phyloP scores from a whole-genome alignment of 1,140 invertebrate genomes.

The Euschistus heros region DNA sequence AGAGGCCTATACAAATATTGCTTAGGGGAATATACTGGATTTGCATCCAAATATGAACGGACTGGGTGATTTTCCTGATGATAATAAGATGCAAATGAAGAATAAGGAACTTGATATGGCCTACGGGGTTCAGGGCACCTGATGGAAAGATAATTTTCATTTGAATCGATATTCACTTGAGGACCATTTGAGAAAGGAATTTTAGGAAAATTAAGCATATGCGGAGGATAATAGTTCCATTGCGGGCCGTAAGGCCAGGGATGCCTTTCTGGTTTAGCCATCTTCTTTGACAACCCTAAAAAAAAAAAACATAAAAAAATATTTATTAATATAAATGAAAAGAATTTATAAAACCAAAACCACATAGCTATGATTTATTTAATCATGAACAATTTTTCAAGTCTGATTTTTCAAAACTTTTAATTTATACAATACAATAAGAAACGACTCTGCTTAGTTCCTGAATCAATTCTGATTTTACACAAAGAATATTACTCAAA shows the following conservation, averaged over 20 bases:
- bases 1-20: background rate
- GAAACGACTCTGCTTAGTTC: too few relatives aligned
- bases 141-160: constrained; percentile 2
- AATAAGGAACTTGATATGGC: constrained; percentile 2
- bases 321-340: too few relatives aligned
- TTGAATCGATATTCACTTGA: background rate
- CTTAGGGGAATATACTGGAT: background rate
- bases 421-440: too few relatives aligned
- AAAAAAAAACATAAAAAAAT: background rate
- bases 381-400: too few relatives aligned
- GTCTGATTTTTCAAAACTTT: too few relatives aligned
- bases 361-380: too few relatives aligned
- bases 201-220: constrained; percentile 5
- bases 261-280: constrained; percentile 11
- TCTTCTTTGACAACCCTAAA: constrained; percentile 2
- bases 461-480: too few relatives aligned
- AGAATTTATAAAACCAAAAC: too few relatives aligned
- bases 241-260: constrained; percentile 5
- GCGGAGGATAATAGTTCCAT: constrained; percentile 7
- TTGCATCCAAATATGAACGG: background rate
- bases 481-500: too few relatives aligned
- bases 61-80: constrained; percentile 3
- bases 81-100: background rate
- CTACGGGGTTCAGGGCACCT: constrained; percentile 1
- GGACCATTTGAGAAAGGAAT: background rate